Percentiles rank a stretch among this genome's conserved stretches.
Evolutionary conservation across 2,888 invertebrate genomes (phyloP).

Genomic region (Amphimallon solstitiale): DNA sequence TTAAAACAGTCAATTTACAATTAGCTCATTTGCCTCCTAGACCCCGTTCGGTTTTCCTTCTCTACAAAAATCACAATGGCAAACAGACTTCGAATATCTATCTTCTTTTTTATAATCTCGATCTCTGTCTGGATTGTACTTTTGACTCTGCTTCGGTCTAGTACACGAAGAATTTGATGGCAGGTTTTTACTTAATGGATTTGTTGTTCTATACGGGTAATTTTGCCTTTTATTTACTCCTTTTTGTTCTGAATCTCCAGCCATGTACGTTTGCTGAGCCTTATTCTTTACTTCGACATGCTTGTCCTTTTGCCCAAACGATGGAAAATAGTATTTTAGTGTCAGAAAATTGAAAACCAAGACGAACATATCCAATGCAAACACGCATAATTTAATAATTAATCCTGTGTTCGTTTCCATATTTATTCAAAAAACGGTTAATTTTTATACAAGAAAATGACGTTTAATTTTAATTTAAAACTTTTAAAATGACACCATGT

Average conservation of each 20-base stretch:
- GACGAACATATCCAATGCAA: slow-evolving; percentile 33
- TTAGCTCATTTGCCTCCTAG: neutral
- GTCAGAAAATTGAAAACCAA: slow-evolving; percentile 35
- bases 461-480: slow-evolving; percentile 17
- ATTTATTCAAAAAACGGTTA: slow-evolving; percentile 29
- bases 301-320: neutral
- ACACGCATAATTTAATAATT: slow-evolving; percentile 34
- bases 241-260: slow-evolving; percentile 25
- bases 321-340: slow-evolving; percentile 31
- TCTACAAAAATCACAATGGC: slow-evolving; percentile 32
- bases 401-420: slow-evolving; percentile 36
- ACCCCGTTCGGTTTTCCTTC: slow-evolving; percentile 5
- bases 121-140: slow-evolving; percentile 25
- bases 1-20: neutral
- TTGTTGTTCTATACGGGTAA: slow-evolving; percentile 15
- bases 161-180: slow-evolving; percentile 22
- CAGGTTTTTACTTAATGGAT: slow-evolving; percentile 8
- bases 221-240: slow-evolving; percentile 2
- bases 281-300: slow-evolving; percentile 23
- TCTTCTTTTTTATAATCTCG: slow-evolving; percentile 22
- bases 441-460: slow-evolving; percentile 28
- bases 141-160: neutral
- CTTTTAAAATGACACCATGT: neutral
- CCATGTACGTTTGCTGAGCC: slow-evolving; percentile 33
- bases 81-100: slow-evolving; percentile 19